Conservation (phyloP, 1,140 invertebrate species). For the Octopus sinensis region DNA sequence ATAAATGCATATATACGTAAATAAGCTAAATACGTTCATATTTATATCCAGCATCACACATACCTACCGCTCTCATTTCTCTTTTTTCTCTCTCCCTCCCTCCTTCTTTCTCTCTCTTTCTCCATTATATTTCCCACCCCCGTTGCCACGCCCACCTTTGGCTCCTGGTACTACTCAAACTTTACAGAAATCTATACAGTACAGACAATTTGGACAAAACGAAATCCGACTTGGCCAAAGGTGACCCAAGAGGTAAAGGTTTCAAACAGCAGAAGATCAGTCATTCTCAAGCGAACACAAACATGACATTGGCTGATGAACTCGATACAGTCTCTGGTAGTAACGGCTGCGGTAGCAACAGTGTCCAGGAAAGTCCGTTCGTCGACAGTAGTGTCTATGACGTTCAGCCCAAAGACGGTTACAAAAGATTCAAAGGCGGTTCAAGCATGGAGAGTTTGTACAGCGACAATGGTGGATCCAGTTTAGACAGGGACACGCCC, state of each 20-base stretch:
- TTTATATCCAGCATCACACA: background rate
- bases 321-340: background rate
- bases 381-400: background rate
- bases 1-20: background rate
- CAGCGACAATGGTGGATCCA: background rate
- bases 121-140: too few relatives aligned
- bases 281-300: background rate
- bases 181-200: background rate
- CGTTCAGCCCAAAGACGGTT: background rate
- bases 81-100: background rate
- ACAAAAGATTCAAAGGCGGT: slow-evolving; percentile 9
- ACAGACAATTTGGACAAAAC: background rate
- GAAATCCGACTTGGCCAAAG: background rate
- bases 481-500: background rate
- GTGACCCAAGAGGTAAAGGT: background rate
- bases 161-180: background rate
- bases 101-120: background rate
- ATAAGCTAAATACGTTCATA: background rate
- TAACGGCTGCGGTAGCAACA: background rate
- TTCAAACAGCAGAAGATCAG: background rate
- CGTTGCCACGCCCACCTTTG: too few relatives aligned
- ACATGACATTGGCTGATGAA: slow-evolving; percentile 6
- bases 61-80: background rate
- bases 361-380: slow-evolving; percentile 2
- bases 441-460: slow-evolving; percentile 3